Percentiles rank a stretch among this genome's conserved stretches.
These are phyloP conservation scores for Eilema sororculum DNA, from an alignment of 2,888 invertebrate genomes.

Conservation along the genomic window DNA sequence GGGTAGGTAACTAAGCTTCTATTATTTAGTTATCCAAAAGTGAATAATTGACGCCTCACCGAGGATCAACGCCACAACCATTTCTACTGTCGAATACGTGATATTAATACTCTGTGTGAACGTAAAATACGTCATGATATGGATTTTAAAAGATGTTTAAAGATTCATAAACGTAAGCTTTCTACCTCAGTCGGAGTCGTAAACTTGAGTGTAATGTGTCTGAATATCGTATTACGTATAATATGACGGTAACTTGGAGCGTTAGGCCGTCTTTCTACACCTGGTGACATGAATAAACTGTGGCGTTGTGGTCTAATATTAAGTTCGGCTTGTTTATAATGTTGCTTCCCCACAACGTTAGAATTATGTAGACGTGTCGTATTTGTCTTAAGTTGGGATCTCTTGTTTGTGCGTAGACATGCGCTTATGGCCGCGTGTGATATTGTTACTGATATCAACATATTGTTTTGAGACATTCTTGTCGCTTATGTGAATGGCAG, in stretches of 20 bases:
- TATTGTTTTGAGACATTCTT: slow-evolving; percentile 46
- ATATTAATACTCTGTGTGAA: slow-evolving; percentile 34
- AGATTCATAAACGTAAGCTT: slow-evolving; percentile 82
- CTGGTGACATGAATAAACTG: slow-evolving; percentile 81
- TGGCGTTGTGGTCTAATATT: slow-evolving; percentile 76
- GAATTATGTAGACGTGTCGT: slow-evolving; percentile 53
- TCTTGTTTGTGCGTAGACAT: slow-evolving; percentile 51
- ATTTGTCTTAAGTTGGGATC: slow-evolving; percentile 57
- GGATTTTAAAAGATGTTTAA: slow-evolving; percentile 82
- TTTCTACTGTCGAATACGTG: slow-evolving; percentile 22
- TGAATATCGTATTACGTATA: slow-evolving; percentile 77
- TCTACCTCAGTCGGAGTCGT: slow-evolving; percentile 77
- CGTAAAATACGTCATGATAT: slow-evolving; percentile 65
- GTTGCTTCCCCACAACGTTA: slow-evolving; percentile 45
- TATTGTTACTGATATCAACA: slow-evolving; percentile 44
- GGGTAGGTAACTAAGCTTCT: slow-evolving; percentile 26
- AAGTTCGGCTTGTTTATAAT: slow-evolving; percentile 74
- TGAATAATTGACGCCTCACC: slow-evolving; percentile 26
- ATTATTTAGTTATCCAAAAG: slow-evolving; percentile 27
- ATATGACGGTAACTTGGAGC: slow-evolving; percentile 72
- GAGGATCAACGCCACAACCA: slow-evolving; percentile 23
- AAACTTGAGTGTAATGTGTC: slow-evolving; percentile 81
- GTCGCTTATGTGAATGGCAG: not conserved
- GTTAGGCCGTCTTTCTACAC: slow-evolving; percentile 78
- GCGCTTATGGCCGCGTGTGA: slow-evolving; percentile 42